These are phyloP conservation scores for Anarsia innoxiella DNA, from an alignment of 2,888 invertebrate genomes.

Conservation along the genomic window DNA sequence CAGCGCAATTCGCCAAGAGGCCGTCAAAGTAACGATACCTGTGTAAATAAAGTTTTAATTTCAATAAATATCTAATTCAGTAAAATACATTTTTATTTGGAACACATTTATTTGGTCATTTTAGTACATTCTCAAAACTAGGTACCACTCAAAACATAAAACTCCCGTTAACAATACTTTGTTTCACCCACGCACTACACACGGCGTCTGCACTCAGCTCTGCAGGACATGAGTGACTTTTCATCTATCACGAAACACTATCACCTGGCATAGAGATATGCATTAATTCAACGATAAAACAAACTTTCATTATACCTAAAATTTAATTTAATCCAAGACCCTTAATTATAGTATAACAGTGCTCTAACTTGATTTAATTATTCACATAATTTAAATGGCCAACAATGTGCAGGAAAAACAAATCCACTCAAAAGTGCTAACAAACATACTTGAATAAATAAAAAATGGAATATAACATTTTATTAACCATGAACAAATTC, in stretches of 20 bases:
- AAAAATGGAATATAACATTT: slow-evolving; percentile 21
- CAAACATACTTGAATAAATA: slow-evolving; percentile 41
- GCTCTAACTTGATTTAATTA: slow-evolving; percentile 45
- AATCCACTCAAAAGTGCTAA: slow-evolving; percentile 62
- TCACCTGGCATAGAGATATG: slow-evolving; percentile 69
- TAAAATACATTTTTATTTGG: slow-evolving; percentile 49
- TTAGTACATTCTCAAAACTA: slow-evolving; percentile 62
- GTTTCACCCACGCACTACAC: slow-evolving; percentile 15
- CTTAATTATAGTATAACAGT: slow-evolving; percentile 38
- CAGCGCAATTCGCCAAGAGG: slow-evolving; percentile 90
- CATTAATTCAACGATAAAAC: slow-evolving; percentile 52
- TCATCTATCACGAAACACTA: slow-evolving; percentile 60
- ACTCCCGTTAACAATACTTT: slow-evolving; percentile 38
- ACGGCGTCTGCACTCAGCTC: slow-evolving; percentile 26
- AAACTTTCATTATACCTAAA: slow-evolving; percentile 27
- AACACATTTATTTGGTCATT: slow-evolving; percentile 76
- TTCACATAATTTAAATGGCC: slow-evolving; percentile 53
- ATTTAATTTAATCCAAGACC: slow-evolving; percentile 67
- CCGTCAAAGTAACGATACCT: slow-evolving; percentile 83
- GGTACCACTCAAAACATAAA: slow-evolving; percentile 62
- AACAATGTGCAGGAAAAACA: slow-evolving; percentile 57
- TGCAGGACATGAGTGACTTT: slow-evolving; percentile 15
- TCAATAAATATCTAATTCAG: slow-evolving; percentile 22
- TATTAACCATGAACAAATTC: no score
- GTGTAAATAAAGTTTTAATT: slow-evolving; percentile 29